These are phyloP conservation scores for Setipinna tenuifilis DNA, from an alignment of 2,797 vertebrate genomes.

Conservation along the genomic window DNA sequence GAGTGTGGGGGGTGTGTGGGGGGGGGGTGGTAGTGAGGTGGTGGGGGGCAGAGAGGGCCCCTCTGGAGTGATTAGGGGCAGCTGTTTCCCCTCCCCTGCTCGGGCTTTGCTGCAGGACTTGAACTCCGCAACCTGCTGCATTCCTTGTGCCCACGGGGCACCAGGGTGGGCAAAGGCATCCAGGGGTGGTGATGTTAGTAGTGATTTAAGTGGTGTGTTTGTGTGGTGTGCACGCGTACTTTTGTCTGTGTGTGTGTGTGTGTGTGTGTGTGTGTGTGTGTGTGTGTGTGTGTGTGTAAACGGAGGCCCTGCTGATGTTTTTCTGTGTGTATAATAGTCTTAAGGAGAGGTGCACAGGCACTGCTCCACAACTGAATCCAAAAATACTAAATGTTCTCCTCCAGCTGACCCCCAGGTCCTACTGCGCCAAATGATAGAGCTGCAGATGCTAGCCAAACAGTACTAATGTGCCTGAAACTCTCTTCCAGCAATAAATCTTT, in stretches of 20 bases:
- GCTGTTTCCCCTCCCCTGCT: slow-evolving; percentile 78
- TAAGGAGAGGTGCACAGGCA: not conserved
- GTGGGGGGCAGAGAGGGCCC: not conserved
- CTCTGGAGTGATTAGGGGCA: slow-evolving; percentile 76
- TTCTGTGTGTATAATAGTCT: not conserved
- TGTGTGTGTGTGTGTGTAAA: slow-evolving; percentile 20
- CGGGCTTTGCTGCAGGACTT: slow-evolving; percentile 79
- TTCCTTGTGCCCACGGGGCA: slow-evolving; percentile 67
- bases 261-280: not conserved
- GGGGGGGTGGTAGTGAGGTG: not conserved
- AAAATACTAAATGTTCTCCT: slow-evolving; percentile 6
- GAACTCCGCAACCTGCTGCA: slow-evolving; percentile 82
- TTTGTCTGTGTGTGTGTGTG: not conserved
- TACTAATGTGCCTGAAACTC: not conserved
- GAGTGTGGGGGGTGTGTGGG: not conserved
- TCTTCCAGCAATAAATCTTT: not conserved
- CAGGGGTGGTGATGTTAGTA: slow-evolving; percentile 55
- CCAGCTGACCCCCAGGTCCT: not conserved
- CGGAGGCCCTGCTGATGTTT: not conserved
- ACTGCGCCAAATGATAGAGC: not conserved
- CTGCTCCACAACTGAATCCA: not conserved
- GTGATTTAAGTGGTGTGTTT: slow-evolving; percentile 61
- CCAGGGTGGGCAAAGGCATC: slow-evolving; percentile 57
- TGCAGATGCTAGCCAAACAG: not conserved
- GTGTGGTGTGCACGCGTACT: not conserved